Conservation (phyloP, 2,113 vertebrate species). For the Plotosus lineatus region DNA sequence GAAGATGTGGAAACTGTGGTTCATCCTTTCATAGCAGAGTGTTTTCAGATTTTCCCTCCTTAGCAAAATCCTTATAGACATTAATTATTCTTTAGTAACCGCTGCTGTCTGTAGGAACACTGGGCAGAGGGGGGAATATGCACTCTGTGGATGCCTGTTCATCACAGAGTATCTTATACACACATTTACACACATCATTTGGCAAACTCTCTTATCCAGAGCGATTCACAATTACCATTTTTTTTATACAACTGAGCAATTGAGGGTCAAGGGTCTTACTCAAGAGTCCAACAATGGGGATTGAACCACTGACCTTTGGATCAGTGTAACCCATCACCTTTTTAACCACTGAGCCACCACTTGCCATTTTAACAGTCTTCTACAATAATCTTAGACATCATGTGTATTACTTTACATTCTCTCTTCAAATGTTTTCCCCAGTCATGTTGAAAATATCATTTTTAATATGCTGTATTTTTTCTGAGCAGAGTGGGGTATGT, state of each 20-base stretch:
- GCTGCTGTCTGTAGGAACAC: not conserved
- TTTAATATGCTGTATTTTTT: not conserved
- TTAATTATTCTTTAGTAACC: not conserved
- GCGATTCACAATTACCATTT: too few relatives aligned
- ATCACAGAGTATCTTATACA: not conserved
- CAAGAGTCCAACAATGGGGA: too few relatives aligned
- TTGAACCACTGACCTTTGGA: too few relatives aligned
- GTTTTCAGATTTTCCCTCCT: not conserved
- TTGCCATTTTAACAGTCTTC: not conserved
- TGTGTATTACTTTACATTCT: not conserved
- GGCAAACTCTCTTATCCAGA: too few relatives aligned
- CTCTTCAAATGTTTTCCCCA: not conserved
- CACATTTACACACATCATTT: not conserved
- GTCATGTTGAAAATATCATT: not conserved
- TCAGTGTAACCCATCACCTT: too few relatives aligned
- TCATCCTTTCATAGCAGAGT: not conserved
- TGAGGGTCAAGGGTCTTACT: too few relatives aligned
- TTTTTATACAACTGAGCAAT: too few relatives aligned
- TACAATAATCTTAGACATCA: not conserved
- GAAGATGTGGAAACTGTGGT: not conserved
- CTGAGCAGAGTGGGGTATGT: too few relatives aligned
- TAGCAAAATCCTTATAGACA: not conserved
- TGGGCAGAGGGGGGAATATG: not conserved
- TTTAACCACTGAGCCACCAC: too few relatives aligned
- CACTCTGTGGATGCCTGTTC: not conserved